Conservation (phyloP, 2,888 invertebrate genomes). For the Lepidocyrtoides sp. region DNA sequence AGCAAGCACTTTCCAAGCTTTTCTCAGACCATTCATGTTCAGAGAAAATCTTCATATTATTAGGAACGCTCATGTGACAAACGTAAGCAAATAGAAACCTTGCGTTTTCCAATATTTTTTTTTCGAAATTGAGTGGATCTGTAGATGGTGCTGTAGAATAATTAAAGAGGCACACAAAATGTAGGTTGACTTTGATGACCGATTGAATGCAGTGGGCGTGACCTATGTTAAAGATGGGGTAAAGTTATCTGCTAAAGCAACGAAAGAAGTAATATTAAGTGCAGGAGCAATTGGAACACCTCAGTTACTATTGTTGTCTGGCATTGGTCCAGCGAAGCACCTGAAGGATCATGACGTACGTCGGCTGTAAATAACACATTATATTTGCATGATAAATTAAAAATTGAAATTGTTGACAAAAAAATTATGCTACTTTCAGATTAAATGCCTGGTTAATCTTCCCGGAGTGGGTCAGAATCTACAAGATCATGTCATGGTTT, state of each 20-base stretch:
- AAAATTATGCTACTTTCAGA: conserved; percentile 31
- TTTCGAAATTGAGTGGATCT: too few relatives aligned
- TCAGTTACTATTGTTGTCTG: conserved; percentile 55
- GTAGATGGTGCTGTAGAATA: too few relatives aligned
- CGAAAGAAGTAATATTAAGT: conserved; percentile 47
- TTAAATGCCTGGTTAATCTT: conserved; percentile 38
- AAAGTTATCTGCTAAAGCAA: neutral
- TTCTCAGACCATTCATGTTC: conserved; percentile 14
- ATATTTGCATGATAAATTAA: too few relatives aligned
- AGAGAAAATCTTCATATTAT: conserved; percentile 64
- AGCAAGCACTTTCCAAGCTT: conserved; percentile 48
- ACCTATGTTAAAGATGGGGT: conserved; percentile 46
- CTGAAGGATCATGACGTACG: conserved; percentile 8
- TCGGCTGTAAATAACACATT: neutral
- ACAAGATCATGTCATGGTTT: conserved; percentile 50
- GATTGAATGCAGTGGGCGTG: conserved; percentile 47
- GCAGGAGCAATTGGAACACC: conserved; percentile 68
- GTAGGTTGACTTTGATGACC: conserved; percentile 42
- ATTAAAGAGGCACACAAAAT: too few relatives aligned
- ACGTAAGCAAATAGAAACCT: too few relatives aligned
- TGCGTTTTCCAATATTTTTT: too few relatives aligned
- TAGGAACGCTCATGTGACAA: conserved; percentile 64
- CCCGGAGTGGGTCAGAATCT: conserved; percentile 72
- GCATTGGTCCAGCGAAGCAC: conserved; percentile 49
- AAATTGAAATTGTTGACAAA: too few relatives aligned